Evolutionary conservation across 2,888 invertebrate genomes (phyloP).

Genomic region (Zygothrica quintamaculata): DNA sequence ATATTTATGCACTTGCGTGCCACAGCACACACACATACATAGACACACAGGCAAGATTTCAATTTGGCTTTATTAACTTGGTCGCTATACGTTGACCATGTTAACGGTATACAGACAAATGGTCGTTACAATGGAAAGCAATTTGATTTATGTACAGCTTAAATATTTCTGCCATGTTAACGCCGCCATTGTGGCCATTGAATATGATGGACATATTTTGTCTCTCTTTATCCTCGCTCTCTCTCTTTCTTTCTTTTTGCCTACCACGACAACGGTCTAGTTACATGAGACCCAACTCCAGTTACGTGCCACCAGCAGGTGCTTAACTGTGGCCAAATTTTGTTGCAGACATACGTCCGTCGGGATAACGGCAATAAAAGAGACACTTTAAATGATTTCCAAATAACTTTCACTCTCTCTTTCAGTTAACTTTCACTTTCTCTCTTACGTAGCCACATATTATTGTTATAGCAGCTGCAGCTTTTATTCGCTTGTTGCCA

Average conservation of each 20-base stretch:
- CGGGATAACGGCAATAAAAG: slow-evolving; percentile 43
- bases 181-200: slow-evolving; percentile 56
- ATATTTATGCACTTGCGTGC: slow-evolving; percentile 63
- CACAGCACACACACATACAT: slow-evolving; percentile 28
- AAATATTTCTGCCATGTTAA: slow-evolving; percentile 63
- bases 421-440: slow-evolving; percentile 39
- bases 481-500: too few relatives aligned
- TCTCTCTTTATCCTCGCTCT: too few relatives aligned
- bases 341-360: slow-evolving; percentile 12
- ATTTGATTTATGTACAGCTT: slow-evolving; percentile 71
- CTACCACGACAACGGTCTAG: background rate
- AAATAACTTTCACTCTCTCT: slow-evolving; percentile 34
- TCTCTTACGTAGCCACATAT: too few relatives aligned
- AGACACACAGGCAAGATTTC: slow-evolving; percentile 43
- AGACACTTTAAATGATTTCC: slow-evolving; percentile 58
- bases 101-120: slow-evolving; percentile 66
- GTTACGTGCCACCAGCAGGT: slow-evolving; percentile 46
- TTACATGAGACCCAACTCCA: slow-evolving; percentile 7
- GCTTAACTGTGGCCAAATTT: slow-evolving; percentile 46
- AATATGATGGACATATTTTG: slow-evolving; percentile 55
- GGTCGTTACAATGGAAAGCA: slow-evolving; percentile 48
- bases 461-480: too few relatives aligned
- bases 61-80: slow-evolving; percentile 73
- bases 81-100: slow-evolving; percentile 52
- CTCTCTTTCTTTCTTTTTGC: too few relatives aligned